These are phyloP conservation scores for Prosopocoilus inquinatus DNA, from an alignment of 2,888 invertebrate genomes.

Conservation along the genomic window DNA sequence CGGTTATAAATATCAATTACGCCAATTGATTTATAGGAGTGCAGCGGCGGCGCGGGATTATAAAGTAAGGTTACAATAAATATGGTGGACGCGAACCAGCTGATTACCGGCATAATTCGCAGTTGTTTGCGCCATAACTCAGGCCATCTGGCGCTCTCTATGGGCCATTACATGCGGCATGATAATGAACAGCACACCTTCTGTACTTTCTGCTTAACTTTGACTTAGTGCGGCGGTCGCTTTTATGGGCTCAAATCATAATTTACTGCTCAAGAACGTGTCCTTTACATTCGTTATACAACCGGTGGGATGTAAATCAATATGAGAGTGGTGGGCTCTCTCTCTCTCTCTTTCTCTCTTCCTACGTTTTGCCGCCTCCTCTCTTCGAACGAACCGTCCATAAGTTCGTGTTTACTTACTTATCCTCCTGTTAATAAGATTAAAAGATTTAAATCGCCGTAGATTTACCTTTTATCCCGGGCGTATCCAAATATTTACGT, in stretches of 20 bases:
- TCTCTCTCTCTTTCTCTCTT: too few relatives aligned
- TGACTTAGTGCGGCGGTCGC: constrained; percentile 33
- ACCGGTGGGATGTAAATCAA: too few relatives aligned
- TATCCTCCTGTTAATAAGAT: too few relatives aligned
- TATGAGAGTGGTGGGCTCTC: too few relatives aligned
- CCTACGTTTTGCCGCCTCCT: too few relatives aligned
- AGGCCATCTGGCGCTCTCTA: constrained; percentile 31
- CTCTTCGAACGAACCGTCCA: too few relatives aligned
- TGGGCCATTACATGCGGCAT: constrained; percentile 32
- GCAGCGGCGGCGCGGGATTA: constrained; percentile 3
- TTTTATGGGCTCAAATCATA: constrained; percentile 29
- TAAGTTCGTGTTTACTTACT: too few relatives aligned
- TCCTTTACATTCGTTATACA: too few relatives aligned
- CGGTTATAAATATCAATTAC: constrained; percentile 18
- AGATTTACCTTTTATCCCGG: too few relatives aligned
- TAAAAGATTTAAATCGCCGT: too few relatives aligned
- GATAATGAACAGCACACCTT: constrained; percentile 37
- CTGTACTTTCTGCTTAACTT: constrained; percentile 32
- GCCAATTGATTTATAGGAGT: constrained; percentile 13
- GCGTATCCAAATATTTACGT: too few relatives aligned
- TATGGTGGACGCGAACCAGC: constrained; percentile 21
- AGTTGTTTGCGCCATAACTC: constrained; percentile 33
- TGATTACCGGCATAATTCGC: constrained; percentile 25
- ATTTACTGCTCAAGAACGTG: constrained; percentile 15
- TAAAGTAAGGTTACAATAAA: constrained; percentile 21